Evolutionary conservation across 2,113 vertebrate species (phyloP).

Genomic region (Heterotilapia buettikoferi): DNA sequence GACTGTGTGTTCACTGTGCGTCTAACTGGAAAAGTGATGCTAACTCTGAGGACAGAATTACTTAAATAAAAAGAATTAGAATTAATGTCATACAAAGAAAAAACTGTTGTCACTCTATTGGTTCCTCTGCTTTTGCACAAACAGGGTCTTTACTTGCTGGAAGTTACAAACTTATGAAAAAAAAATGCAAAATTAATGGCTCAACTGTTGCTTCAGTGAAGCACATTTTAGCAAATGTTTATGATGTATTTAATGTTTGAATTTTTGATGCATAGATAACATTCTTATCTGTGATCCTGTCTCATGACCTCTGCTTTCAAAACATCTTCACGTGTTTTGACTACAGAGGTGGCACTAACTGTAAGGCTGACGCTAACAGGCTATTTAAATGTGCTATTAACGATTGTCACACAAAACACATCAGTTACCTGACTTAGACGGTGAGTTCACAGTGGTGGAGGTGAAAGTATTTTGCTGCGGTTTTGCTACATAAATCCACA

Average conservation of each 20-base stretch:
- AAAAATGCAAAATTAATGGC: not conserved
- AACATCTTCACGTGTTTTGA: accelerated
- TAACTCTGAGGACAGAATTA: not conserved
- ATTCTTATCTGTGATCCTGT: not conserved
- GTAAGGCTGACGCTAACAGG: accelerated
- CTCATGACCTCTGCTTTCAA: not conserved
- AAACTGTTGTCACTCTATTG: not conserved
- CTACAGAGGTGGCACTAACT: accelerated
- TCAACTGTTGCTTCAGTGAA: not conserved
- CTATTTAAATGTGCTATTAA: not conserved
- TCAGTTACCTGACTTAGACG: not conserved
- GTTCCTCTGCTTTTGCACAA: accelerated
- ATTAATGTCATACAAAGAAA: not conserved
- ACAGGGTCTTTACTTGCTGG: not conserved
- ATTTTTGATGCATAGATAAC: not conserved
- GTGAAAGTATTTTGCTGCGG: not conserved
- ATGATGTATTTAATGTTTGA: accelerated
- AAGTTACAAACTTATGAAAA: not conserved
- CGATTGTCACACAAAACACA: not conserved
- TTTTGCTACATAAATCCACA: not conserved
- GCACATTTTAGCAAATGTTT: not conserved
- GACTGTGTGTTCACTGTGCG: not conserved
- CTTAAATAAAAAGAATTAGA: too few relatives aligned
- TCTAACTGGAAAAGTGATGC: not conserved
- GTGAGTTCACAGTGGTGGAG: not conserved